A percentile compares a stretch with the other conserved stretches of the same genome.
phyloP scores from a whole-genome alignment of 2,797 vertebrate genomes.

The Eleutherodactylus coqui region DNA sequence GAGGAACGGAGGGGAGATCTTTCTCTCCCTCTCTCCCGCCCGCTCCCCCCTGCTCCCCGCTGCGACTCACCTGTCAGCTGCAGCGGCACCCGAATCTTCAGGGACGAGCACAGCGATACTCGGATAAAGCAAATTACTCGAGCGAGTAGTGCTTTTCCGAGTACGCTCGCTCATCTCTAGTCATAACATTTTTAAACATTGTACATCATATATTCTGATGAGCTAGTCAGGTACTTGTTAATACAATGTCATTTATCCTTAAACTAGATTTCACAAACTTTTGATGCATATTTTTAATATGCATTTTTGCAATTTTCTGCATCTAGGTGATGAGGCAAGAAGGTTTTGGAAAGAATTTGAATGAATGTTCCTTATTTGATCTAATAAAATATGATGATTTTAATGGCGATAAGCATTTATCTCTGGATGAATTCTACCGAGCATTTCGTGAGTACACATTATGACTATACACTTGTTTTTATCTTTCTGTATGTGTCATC shows the following conservation, averaged over 20 bases:
- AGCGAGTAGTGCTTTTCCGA: too few relatives aligned
- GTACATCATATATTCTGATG: too few relatives aligned
- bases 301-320: constrained; percentile 68
- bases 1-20: too few relatives aligned
- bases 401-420: constrained; percentile 85
- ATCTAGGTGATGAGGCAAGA: constrained; percentile 90
- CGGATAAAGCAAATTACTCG: too few relatives aligned
- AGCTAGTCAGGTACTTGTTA: not conserved
- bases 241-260: not conserved
- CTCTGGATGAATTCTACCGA: constrained; percentile 90
- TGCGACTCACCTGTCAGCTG: too few relatives aligned
- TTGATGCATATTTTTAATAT: not conserved
- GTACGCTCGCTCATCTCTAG: too few relatives aligned
- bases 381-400: constrained; percentile 92
- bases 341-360: constrained; percentile 82
- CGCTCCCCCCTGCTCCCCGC: too few relatives aligned
- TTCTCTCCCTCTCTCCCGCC: too few relatives aligned
- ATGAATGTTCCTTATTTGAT: constrained; percentile 90
- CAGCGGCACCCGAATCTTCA: too few relatives aligned
- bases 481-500: not conserved
- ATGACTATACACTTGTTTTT: not conserved
- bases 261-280: not conserved
- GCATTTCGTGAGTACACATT: constrained; percentile 88
- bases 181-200: too few relatives aligned
- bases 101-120: too few relatives aligned